Conservation (phyloP, 2,113 vertebrate species). For the Calypte anna region DNA sequence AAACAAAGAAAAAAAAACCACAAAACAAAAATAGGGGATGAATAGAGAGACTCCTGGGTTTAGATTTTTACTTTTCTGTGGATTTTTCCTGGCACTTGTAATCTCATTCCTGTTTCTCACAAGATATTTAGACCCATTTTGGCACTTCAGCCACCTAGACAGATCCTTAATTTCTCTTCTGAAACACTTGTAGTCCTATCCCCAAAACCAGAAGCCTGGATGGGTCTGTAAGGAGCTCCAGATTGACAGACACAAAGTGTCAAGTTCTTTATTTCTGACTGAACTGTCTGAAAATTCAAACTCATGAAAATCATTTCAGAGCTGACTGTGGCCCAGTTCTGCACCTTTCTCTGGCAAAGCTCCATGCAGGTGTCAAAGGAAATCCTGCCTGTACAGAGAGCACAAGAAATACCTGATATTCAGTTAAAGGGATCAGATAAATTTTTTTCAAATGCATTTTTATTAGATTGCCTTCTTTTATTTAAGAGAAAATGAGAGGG, state of each 20-base stretch:
- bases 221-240: neutral
- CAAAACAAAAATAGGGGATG: neutral
- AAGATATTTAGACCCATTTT: neutral
- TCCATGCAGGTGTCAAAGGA: conserved; percentile 11
- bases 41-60: neutral
- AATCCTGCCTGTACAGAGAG: neutral
- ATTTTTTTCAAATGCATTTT: neutral
- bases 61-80: neutral
- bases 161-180: neutral
- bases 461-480: neutral
- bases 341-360: neutral
- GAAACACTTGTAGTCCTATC: neutral
- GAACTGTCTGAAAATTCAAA: neutral
- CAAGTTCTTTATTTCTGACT: neutral
- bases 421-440: neutral
- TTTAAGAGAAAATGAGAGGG: too few species aligned
- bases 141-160: neutral
- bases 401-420: neutral
- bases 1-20: too few species aligned
- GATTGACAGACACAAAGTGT: neutral
- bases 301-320: neutral
- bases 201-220: neutral
- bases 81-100: neutral
- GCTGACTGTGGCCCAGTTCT: neutral
- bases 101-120: neutral